Evolutionary conservation across 2,888 invertebrate species (phyloP), one percentile per base, ranked within the genome.

Genomic region (Netelia inedita): DNA sequence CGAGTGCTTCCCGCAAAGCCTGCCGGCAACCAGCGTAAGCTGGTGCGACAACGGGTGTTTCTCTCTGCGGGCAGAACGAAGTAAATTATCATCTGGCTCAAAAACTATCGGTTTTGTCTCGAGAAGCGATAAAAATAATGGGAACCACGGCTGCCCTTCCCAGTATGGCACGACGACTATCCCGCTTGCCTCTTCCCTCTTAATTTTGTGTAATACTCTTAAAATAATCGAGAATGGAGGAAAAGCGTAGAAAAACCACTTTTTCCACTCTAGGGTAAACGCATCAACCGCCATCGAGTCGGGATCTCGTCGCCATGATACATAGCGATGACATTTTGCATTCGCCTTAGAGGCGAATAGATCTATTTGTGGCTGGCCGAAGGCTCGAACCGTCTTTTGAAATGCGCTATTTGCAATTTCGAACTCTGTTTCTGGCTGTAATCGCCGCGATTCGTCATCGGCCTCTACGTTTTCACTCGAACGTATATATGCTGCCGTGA

Each of bases 1-100:
- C 3, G 9, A 68, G 73, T 1, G 74, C 65, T 19, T 79, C 63
- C 74, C 75, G 11, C 63, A 83, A 65, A 83, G 55, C 46, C 0
- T 83, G 55, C 53, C 79, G 43, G 71, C 79, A 65, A 71, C 83
- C 75, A 79, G 55, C 41, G 55, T 78, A 79, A 83, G 69, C 2
- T 16, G 72, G 14, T 72, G 16, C 43, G 43, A 65, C 19, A 76
- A 19, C 16, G 69, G 73, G 23, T 69, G 74, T 6, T 14, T 55
- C 23, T 57, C 19, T 43, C 50, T 71, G 72, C 50, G 19, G 23
- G 66, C 63, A 61, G 73, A 75, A 43, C 53, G 72, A 10, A 84
- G 11, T 2, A 80, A 50, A 41, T 80, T 68, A 63, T 11, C n/a
- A 63, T 73, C 21, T 28, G 88, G 88, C 1, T 21, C 1, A 35